phyloP scores from a whole-genome alignment of 2,888 invertebrate species.

The Adelphocoris suturalis region DNA sequence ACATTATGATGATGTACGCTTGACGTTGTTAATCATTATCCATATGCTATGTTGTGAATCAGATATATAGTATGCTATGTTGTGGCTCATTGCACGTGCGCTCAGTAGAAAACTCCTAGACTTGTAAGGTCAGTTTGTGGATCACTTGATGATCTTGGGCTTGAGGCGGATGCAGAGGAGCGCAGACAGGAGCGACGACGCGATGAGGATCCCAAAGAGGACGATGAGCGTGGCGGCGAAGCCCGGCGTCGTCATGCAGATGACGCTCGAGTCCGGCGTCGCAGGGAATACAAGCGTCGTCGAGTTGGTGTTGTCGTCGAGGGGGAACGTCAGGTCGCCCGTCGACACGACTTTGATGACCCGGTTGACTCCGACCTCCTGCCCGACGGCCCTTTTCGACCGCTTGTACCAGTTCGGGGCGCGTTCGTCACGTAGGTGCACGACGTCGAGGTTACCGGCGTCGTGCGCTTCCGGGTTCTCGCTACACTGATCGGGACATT shows the following conservation, averaged over 20 bases:
- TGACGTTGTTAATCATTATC: too few relatives aligned
- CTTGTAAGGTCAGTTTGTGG: neutral
- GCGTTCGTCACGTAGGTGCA: slow-evolving; percentile 89
- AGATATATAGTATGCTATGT: too few relatives aligned
- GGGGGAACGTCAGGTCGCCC: slow-evolving; percentile 91
- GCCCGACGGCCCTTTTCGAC: slow-evolving; percentile 84
- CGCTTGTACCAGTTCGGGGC: slow-evolving; percentile 89
- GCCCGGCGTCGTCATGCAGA: slow-evolving; percentile 97
- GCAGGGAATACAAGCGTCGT: slow-evolving; percentile 86
- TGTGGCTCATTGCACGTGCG: neutral
- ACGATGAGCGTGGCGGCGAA: slow-evolving; percentile 92
- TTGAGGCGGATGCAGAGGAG: slow-evolving; percentile 88
- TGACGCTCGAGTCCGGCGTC: slow-evolving; percentile 81
- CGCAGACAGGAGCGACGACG: slow-evolving; percentile 92
- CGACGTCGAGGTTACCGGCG: slow-evolving; percentile 85
- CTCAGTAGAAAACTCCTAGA: too few relatives aligned
- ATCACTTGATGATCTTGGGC: slow-evolving; percentile 64
- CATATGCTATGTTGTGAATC: too few relatives aligned
- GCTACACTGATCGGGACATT: slow-evolving; percentile 94
- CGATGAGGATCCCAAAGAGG: slow-evolving; percentile 88
- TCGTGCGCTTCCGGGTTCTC: slow-evolving; percentile 84
- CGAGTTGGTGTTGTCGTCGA: slow-evolving; percentile 84
- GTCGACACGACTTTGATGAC: slow-evolving; percentile 95
- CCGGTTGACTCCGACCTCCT: slow-evolving; percentile 86
- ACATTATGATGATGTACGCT: too few relatives aligned